phyloP scores from a whole-genome alignment of 2,888 invertebrate species.

The Trichogramma evanescens region DNA sequence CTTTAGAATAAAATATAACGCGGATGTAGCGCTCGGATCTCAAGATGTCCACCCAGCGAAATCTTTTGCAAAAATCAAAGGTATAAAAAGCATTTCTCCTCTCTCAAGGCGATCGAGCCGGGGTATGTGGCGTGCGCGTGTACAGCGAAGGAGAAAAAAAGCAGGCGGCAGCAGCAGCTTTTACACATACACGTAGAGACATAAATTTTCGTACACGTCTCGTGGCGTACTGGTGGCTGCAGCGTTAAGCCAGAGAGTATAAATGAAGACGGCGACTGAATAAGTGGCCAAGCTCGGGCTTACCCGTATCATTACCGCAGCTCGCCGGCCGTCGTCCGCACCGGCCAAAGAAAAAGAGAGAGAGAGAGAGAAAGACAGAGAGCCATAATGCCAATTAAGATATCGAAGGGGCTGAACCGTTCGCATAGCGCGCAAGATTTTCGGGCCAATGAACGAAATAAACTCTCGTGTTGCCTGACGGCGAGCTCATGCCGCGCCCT shows the following conservation, averaged over 20 bases:
- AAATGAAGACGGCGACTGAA: conserved; percentile 21
- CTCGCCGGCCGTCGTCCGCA: conserved; percentile 22
- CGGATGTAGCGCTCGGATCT: too few species aligned
- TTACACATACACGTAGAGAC: conserved; percentile 17
- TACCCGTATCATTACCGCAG: conserved; percentile 17
- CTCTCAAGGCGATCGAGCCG: conserved; percentile 12
- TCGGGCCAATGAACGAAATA: conserved; percentile 37
- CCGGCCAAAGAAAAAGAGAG: conserved; percentile 4
- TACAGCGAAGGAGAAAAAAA: conserved; percentile 7
- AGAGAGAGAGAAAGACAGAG: conserved; percentile 5
- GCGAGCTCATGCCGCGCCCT: too few species aligned
- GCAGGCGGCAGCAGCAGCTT: conserved; percentile 14
- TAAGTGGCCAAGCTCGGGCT: neutral
- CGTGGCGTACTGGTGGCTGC: neutral
- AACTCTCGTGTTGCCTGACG: conserved; percentile 15
- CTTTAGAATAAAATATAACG: too few species aligned
- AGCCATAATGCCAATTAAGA: conserved; percentile 41
- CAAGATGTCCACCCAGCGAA: too few species aligned
- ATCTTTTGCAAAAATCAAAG: too few species aligned
- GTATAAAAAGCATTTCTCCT: neutral
- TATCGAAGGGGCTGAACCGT: conserved; percentile 38
- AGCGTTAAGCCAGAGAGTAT: conserved; percentile 12
- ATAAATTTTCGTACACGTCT: conserved; percentile 26
- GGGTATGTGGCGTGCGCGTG: neutral
- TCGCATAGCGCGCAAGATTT: conserved; percentile 23